Conservation (phyloP, 2,113 vertebrate species). For the Pachycephala philippinensis region DNA sequence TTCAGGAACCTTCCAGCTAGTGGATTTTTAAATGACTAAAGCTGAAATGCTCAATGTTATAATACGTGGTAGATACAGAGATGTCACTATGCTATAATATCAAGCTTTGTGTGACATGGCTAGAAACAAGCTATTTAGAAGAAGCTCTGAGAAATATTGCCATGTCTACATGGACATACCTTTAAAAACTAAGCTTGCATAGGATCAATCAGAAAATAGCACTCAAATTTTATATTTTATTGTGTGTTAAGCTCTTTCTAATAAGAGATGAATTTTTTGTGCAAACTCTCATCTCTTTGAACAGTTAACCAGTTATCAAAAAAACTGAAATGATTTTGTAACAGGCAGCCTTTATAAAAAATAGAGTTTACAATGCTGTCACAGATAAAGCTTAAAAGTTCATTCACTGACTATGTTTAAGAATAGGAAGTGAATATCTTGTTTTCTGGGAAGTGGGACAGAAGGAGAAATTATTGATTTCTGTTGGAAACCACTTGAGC, state of each 20-base stretch:
- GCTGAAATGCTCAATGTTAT: neutral
- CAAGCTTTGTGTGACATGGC: neutral
- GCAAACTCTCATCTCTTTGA: neutral
- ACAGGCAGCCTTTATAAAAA: neutral
- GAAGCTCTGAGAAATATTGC: neutral
- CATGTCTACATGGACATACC: neutral
- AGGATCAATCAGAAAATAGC: neutral
- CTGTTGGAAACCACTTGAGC: neutral
- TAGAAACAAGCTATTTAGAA: neutral
- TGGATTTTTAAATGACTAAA: neutral
- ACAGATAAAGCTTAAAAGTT: neutral
- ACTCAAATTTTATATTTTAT: neutral
- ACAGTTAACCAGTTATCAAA: neutral
- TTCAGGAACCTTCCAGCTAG: neutral
- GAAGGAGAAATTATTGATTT: neutral
- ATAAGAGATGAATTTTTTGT: neutral
- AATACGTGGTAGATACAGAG: neutral
- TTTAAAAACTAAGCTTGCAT: neutral
- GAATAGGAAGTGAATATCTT: neutral
- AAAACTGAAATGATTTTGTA: neutral
- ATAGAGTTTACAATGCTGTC: neutral
- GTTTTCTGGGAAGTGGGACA: neutral
- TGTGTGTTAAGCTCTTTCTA: neutral
- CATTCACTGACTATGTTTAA: neutral
- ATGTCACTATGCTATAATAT: neutral